Evolutionary conservation across 2,113 vertebrate genomes (phyloP), one percentile per base, ranked within the genome.

Genomic region (Xiphophorus couchianus): DNA sequence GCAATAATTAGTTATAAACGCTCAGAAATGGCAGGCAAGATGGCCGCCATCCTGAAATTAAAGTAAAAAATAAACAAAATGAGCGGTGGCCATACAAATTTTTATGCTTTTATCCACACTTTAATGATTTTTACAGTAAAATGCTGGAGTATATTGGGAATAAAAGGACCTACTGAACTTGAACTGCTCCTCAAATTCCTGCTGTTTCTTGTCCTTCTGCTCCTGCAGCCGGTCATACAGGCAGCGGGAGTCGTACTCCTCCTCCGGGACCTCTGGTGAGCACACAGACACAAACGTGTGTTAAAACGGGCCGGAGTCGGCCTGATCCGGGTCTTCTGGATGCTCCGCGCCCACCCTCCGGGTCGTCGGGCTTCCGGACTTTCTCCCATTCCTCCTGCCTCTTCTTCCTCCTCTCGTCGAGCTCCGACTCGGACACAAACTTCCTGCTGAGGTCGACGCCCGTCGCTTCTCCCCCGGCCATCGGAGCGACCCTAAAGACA

Each of bases 321-420:
- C 33, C 1, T 0, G 2, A 11, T 71, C 37, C 15, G 9, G 9
- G 62, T 42, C 3, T 5, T 48, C 17, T 48, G 44, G 44, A 22
- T 39, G 22, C 7, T 13, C 17, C 30, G 5, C 64, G 73, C 76
- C 90, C 91, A 99, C 98, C 96, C 94, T 97, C 86, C 1, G 98
- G 97, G 75, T 99, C 98, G 0, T 99, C 98, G 1, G 98, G 97
- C 88, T 99, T 98, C 19, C 98, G 90, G 78, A 99, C 97, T 78
- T 98, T 98, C 81, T 99, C 98, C 98, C 98, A 99, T 92, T 99
- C 98, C 88, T 99, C 97, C 71, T 99, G 98, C 17, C 97, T 95
- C 64, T 94, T 96, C 92, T 97, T 98, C n/a, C 96, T 95, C 31
- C 73, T 94, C 76, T 99, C 97, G 68, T 99, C 97, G 31, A 99